Conservation (phyloP, 2,797 vertebrate species). For the Lagorchestes hirsutus region DNA sequence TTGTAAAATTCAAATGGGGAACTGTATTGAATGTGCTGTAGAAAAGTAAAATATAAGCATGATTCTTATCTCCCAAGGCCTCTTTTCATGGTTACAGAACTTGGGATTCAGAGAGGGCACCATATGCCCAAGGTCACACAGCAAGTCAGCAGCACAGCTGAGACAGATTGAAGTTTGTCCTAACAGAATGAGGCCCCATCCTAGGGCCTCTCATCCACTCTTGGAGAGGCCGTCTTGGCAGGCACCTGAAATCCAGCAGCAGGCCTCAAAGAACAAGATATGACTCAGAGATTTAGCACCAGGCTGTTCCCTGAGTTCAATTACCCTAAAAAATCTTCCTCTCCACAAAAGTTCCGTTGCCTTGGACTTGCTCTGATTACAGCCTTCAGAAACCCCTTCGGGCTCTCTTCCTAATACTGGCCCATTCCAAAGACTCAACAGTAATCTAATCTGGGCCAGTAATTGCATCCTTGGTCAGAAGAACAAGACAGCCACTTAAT, state of each 20-base stretch:
- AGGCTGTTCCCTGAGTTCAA: slow-evolving; percentile 80
- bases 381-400: slow-evolving; percentile 82
- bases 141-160: background rate
- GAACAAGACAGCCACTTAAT: slow-evolving; percentile 78
- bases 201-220: background rate
- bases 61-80: background rate
- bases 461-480: slow-evolving; percentile 78
- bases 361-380: slow-evolving; percentile 75
- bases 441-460: slow-evolving; percentile 81
- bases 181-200: background rate
- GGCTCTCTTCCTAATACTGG: slow-evolving; percentile 82
- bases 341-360: slow-evolving; percentile 76
- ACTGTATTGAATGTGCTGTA: background rate
- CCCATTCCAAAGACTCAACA: slow-evolving; percentile 79
- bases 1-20: background rate
- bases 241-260: slow-evolving; percentile 81
- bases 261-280: slow-evolving; percentile 72
- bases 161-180: background rate
- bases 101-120: background rate
- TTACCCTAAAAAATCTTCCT: slow-evolving; percentile 80
- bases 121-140: background rate
- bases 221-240: slow-evolving; percentile 44
- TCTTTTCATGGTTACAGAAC: background rate
- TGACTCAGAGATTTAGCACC: slow-evolving; percentile 78
- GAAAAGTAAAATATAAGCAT: background rate